These are phyloP conservation scores for Drosophila micromelanica DNA, from an alignment of 1,140 invertebrate species.

Conservation along the genomic window DNA sequence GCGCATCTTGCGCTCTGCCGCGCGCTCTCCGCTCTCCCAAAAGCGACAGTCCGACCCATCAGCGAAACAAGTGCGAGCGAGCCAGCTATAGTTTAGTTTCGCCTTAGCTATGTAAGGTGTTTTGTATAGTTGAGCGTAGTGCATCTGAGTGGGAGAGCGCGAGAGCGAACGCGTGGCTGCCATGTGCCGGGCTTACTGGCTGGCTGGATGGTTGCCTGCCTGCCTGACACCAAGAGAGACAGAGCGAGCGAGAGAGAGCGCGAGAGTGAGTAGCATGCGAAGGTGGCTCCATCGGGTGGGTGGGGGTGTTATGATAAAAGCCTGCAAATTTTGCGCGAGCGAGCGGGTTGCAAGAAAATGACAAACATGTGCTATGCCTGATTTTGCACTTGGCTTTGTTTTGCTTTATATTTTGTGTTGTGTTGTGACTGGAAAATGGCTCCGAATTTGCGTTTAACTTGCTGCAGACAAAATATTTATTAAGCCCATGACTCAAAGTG, in stretches of 20 bases:
- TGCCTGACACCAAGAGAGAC: slow-evolving; percentile 20
- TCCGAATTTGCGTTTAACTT: slow-evolving; percentile 49
- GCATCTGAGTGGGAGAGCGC: slow-evolving; percentile 78
- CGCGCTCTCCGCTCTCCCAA: slow-evolving; percentile 34
- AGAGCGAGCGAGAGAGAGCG: slow-evolving; percentile 20
- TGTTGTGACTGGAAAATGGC: slow-evolving; percentile 72
- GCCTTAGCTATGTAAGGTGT: slow-evolving; percentile 74
- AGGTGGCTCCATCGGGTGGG: slow-evolving; percentile 2
- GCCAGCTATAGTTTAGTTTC: slow-evolving; percentile 68
- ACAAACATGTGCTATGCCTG: slow-evolving; percentile 48
- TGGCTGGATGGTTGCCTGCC: slow-evolving; percentile 41
- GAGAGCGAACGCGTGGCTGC: slow-evolving; percentile 67
- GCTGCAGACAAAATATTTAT: slow-evolving; percentile 62
- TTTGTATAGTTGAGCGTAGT: slow-evolving; percentile 75
- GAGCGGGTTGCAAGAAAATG: slow-evolving; percentile 44
- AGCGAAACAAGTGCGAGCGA: slow-evolving; percentile 45
- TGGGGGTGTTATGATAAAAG: slow-evolving; percentile 40
- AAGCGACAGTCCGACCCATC: neutral
- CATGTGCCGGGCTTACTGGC: slow-evolving; percentile 80
- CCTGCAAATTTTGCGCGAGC: slow-evolving; percentile 36
- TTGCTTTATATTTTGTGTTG: slow-evolving; percentile 37
- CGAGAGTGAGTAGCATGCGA: slow-evolving; percentile 16
- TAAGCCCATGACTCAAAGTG: slow-evolving; percentile 69
- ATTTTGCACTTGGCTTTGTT: slow-evolving; percentile 57
- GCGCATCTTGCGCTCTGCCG: slow-evolving; percentile 58